Percentiles rank a stretch among this genome's conserved stretches.
Evolutionary conservation across 2,113 vertebrate species (phyloP).

Genomic region (Malurus elegans): DNA sequence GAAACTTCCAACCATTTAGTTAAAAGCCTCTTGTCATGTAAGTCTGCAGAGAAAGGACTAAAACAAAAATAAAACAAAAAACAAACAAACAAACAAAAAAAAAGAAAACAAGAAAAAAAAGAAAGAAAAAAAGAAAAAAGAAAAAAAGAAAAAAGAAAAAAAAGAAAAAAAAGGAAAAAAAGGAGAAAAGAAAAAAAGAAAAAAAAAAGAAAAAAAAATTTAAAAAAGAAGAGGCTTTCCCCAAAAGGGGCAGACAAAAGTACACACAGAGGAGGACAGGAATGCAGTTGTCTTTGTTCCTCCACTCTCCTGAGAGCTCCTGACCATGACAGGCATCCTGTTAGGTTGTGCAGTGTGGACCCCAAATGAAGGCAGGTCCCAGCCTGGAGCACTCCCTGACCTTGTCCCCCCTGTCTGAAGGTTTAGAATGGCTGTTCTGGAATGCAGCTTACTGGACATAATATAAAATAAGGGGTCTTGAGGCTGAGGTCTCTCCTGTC

Average conservation of each 20-base stretch:
- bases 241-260: not conserved
- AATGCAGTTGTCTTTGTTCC: not conserved
- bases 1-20: not conserved
- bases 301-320: not conserved
- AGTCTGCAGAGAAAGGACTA: not conserved
- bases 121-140: too few relatives aligned
- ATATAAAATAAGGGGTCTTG: not conserved
- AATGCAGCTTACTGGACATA: not conserved
- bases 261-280: not conserved
- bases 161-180: too few relatives aligned
- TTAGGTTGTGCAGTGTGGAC: not conserved
- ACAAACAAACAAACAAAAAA: fast-evolving
- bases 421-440: not conserved
- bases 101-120: too few relatives aligned
- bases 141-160: too few relatives aligned
- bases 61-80: too few relatives aligned
- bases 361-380: not conserved
- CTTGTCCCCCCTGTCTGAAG: not conserved
- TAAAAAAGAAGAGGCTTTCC: not conserved
- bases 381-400: not conserved
- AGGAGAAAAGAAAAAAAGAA: too few relatives aligned
- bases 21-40: not conserved
- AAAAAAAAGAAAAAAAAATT: not conserved
- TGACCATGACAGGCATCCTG: not conserved
- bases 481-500: not conserved